These are phyloP conservation scores for Campaea margaritaria DNA, from an alignment of 2,888 invertebrate species.

Conservation along the genomic window DNA sequence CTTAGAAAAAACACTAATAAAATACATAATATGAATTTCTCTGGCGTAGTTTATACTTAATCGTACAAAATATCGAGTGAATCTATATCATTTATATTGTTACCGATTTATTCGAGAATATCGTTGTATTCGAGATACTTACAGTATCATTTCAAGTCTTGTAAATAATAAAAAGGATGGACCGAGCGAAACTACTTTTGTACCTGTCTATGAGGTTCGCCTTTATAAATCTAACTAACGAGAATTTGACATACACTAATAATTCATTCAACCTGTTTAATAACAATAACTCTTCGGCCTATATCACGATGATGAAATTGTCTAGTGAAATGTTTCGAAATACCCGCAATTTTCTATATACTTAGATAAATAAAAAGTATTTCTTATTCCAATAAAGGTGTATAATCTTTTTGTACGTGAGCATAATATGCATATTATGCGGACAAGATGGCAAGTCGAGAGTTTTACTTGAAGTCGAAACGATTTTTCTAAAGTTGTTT, in stretches of 20 bases:
- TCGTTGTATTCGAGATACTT: constrained; percentile 49
- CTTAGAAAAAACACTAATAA: constrained; percentile 59
- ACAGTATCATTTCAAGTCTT: constrained; percentile 58
- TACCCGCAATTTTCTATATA: constrained; percentile 6
- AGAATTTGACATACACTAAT: neutral
- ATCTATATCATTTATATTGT: constrained; percentile 44
- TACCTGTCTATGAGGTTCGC: constrained; percentile 75
- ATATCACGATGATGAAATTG: constrained; percentile 10
- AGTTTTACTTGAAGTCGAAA: constrained; percentile 15
- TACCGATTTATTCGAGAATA: constrained; percentile 50
- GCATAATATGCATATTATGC: neutral
- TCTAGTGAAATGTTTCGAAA: constrained; percentile 2
- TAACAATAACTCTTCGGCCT: constrained; percentile 18
- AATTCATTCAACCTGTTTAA: constrained; percentile 8
- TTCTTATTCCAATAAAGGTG: neutral
- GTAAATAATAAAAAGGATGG: constrained; percentile 69
- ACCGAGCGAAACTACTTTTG: constrained; percentile 70
- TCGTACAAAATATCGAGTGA: constrained; percentile 55
- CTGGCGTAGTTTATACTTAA: constrained; percentile 48
- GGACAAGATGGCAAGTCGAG: constrained; percentile 2
- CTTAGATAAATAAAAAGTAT: neutral
- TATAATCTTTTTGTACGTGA: neutral
- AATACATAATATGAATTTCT: constrained; percentile 44
- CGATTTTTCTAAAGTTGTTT: constrained; percentile 20
- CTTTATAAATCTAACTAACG: constrained; percentile 45